A percentile compares a stretch with the other conserved stretches of the same genome.
These are phyloP conservation scores for Bradysia coprophila DNA, from an alignment of 1,140 invertebrate species.

Conservation along the genomic window DNA sequence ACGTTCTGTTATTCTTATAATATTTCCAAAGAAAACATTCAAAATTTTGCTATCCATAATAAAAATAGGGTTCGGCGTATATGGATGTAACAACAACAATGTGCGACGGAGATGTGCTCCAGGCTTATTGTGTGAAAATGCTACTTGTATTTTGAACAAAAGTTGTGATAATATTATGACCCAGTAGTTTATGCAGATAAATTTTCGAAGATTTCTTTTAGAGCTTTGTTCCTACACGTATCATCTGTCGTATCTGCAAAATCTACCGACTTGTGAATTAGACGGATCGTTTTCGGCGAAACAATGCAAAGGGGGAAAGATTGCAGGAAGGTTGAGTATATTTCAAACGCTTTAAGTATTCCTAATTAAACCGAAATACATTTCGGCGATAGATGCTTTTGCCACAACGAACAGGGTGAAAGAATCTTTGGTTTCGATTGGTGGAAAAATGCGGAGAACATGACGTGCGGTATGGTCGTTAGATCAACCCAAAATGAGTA, in stretches of 20 bases:
- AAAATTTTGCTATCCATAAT: background rate
- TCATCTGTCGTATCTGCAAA: conserved; percentile 6
- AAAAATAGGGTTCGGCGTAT: background rate
- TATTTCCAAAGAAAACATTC: background rate
- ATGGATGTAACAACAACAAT: background rate
- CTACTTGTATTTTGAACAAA: conserved; percentile 6
- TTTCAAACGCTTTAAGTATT: no score
- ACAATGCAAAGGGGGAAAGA: conserved; percentile 33
- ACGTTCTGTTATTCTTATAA: background rate
- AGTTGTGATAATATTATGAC: conserved; percentile 4
- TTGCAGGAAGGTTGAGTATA: conserved; percentile 27
- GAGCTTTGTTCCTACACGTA: conserved; percentile 11
- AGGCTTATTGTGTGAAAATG: conserved; percentile 6
- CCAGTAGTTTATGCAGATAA: background rate
- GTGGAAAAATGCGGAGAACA: conserved; percentile 26
- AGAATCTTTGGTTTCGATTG: conserved; percentile 35
- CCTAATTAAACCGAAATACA: no score
- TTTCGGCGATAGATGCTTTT: conserved; percentile 38
- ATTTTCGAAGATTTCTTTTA: conserved; percentile 5
- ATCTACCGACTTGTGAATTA: conserved; percentile 26
- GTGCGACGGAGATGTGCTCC: conserved; percentile 5
- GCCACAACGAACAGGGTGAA: conserved; percentile 26
- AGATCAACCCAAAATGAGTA: conserved; percentile 1
- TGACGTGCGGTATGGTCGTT: conserved; percentile 26
- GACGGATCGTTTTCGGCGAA: conserved; percentile 32